phyloP scores from a whole-genome alignment of 2,797 vertebrate genomes.

The Argyrosomus regius region DNA sequence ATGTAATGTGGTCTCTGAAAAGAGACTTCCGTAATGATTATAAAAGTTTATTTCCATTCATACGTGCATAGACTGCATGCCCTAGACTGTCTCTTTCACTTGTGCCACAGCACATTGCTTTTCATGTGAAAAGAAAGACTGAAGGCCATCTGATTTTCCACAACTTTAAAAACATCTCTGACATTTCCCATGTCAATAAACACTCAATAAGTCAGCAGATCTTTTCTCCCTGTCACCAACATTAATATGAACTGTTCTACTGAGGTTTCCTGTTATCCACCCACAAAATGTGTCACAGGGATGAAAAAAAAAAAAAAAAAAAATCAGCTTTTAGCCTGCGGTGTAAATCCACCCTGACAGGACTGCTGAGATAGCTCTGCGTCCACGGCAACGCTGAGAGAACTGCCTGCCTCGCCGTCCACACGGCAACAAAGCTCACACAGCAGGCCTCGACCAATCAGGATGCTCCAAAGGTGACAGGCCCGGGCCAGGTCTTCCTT shows the following conservation, averaged over 20 bases:
- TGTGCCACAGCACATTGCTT: background rate
- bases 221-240: background rate
- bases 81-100: background rate
- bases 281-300: slow-evolving; percentile 62
- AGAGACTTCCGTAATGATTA: background rate
- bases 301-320: background rate
- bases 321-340: slow-evolving; percentile 55
- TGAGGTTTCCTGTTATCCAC: slow-evolving; percentile 47
- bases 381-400: slow-evolving; percentile 77
- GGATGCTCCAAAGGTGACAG: slow-evolving; percentile 78
- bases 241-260: slow-evolving; percentile 13
- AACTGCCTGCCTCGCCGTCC: slow-evolving; percentile 77
- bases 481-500: slow-evolving; percentile 81
- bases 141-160: background rate
- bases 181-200: slow-evolving; percentile 1
- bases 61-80: background rate
- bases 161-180: slow-evolving; percentile 6
- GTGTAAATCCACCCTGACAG: slow-evolving; percentile 79
- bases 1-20: background rate
- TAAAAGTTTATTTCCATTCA: background rate
- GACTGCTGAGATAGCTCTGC: slow-evolving; percentile 81
- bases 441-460: slow-evolving; percentile 78
- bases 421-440: slow-evolving; percentile 83
- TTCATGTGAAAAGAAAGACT: background rate
- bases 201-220: slow-evolving; percentile 30